Evolutionary conservation across 2,113 vertebrate species (phyloP).

Genomic region (Heteronetta atricapilla): DNA sequence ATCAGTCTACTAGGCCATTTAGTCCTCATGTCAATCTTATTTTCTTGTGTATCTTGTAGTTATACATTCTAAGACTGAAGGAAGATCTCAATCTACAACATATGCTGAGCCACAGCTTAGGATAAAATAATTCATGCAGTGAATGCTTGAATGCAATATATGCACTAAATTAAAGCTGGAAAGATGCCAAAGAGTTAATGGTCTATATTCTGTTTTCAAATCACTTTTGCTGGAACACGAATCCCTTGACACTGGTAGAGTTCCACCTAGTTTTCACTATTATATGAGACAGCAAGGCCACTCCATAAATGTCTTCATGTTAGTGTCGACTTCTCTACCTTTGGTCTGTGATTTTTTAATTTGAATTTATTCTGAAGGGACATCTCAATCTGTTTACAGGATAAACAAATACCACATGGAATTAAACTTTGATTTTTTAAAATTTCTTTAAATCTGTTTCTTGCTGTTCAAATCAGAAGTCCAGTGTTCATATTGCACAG

Average conservation of each 20-base stretch:
- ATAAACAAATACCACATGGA: background rate
- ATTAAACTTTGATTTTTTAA: background rate
- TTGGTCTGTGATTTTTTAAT: background rate
- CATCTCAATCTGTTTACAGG: background rate
- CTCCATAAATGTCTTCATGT: background rate
- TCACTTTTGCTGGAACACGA: background rate
- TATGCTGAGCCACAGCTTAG: background rate
- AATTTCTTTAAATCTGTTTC: background rate
- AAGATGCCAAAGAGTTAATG: background rate
- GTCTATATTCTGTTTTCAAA: background rate
- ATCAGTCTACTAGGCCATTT: background rate
- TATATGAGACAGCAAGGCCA: background rate
- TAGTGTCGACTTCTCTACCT: background rate
- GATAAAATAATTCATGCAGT: background rate
- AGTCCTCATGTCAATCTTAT: background rate
- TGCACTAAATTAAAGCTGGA: background rate
- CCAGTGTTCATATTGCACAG: background rate
- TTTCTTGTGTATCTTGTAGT: background rate
- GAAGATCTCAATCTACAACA: background rate
- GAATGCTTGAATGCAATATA: background rate
- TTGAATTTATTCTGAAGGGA: background rate
- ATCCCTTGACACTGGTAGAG: background rate
- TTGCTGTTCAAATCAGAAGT: background rate
- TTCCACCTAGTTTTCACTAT: background rate
- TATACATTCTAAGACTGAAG: background rate